Evolutionary conservation across 1,140 invertebrate genomes (phyloP), one percentile per base, ranked within the genome.

Genomic region (Drosophila nannoptera): DNA sequence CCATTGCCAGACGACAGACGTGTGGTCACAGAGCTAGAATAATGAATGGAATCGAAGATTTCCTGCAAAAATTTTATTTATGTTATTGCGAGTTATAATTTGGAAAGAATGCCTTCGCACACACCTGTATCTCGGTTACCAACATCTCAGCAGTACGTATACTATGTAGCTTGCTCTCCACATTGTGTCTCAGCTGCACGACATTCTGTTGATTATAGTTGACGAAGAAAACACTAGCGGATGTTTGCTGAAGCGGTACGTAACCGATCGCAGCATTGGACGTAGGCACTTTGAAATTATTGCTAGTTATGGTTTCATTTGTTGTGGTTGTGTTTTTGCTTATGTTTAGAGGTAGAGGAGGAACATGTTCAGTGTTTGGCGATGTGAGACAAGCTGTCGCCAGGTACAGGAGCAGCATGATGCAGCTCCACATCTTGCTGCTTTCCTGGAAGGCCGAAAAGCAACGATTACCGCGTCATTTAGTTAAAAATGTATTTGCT

Each of bases 101-200:
- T 32, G 2, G 2, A 7, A 14, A 5, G 11, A 14, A 14, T 7
- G 3, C 4, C n/a, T 50, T 7, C n/a, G 16, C 0, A 7, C 69
- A 71, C 67, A 91, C 92, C 90, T 92, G 91, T 88, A 93, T 92
- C 36, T 90, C 90, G 11, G 91, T 88, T 55, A 92, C 90, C 29
- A 91, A 91, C 64, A 93, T 87, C 89, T 93, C 92, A 68, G 92
- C 89, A 87, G 92, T 92, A 43, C 89, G 66, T 87, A 90, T 90
- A 68, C 88, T 87, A 16, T 84, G 78, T 32, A 90, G 69, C 52
- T 81, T 80, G 7, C 59, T 60, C 50, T 89, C 86, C 42, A 89
- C 72, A 58, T 88, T 88, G 38, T 77, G 69, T 4, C 84, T 69
- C 32, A 89, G 42, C 52, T 88, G 84, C 48, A 87, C 61, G 7